Evolutionary conservation across 2,113 vertebrate genomes (phyloP), one percentile per base, ranked within the genome.

Genomic region (Prietella phreatophila): DNA sequence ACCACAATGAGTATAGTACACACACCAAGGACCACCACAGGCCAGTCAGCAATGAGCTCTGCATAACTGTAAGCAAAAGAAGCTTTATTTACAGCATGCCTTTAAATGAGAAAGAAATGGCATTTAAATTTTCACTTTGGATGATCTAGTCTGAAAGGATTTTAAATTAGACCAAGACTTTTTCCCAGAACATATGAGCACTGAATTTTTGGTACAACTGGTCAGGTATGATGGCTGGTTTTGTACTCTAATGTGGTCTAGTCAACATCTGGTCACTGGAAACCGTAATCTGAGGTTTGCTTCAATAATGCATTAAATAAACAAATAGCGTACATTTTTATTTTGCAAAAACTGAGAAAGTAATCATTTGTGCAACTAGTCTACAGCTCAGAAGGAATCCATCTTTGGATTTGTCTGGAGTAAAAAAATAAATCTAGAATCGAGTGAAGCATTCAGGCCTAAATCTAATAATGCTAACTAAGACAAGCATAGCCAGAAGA

Each of bases 41-140:
- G 98, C 97, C 98, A 99, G 93, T 99, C 98, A 0, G 98, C 98
- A 78, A 99, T 97, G 82, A 99, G 95, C 30, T 97, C 97, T 0
- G 98, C 96, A 2, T 99, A 99, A 90, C 98, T 99, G 75, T 0
- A 60, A 5, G 10, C 89, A 86, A 90, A 88, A 91, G 5, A 88
- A 87, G 36, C 30, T 69, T 15, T 6, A 19, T 19, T 69, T 33
- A 69, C 8, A 19, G 30, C 15, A 69, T 15, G 5, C 13, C n/a
- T 33, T 69, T 30, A 33, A n/a, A 33, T 14, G n/a, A 30, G 55
- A 84, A 33, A 85, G 33, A 47, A 30, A 53, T 13, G 0, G 15
- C 15, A 65, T n/a, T 65, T 10, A 5, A n/a, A 47, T 47, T 9
- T 81, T 33, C 27, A 15, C 27, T 53, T 53, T 25, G 20, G 20